These are phyloP conservation scores for Drosophila prosaltans DNA, from an alignment of 1,140 invertebrate genomes.

Conservation along the genomic window DNA sequence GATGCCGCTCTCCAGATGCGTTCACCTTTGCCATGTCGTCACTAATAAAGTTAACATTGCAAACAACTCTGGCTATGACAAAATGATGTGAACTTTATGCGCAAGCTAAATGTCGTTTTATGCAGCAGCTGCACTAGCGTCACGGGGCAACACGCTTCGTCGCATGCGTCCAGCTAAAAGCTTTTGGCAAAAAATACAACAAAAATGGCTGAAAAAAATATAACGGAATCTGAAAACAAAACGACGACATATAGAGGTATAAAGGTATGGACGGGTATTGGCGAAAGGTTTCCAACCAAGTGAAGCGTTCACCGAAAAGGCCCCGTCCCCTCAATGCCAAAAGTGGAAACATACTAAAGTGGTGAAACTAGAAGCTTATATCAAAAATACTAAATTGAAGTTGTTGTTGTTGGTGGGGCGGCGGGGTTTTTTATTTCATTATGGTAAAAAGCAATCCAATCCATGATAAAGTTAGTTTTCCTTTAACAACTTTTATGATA, in stretches of 20 bases:
- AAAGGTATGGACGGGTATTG: conserved; percentile 50
- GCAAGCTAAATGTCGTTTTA: conserved; percentile 78
- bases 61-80: conserved; percentile 53
- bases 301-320: conserved; percentile 49
- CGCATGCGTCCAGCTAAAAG: conserved; percentile 71
- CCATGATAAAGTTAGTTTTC: no score
- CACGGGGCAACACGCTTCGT: conserved; percentile 47
- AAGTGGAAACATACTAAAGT: conserved; percentile 13
- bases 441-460: not conserved
- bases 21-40: conserved; percentile 7
- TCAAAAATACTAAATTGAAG: not conserved
- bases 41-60: conserved; percentile 78
- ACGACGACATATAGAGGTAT: conserved; percentile 32
- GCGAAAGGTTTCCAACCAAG: conserved; percentile 62
- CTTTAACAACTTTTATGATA: no score
- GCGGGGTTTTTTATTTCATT: not conserved
- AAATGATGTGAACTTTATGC: conserved; percentile 75
- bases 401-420: no score
- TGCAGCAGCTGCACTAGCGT: conserved; percentile 44
- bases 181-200: conserved; percentile 63
- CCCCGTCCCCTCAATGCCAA: not conserved
- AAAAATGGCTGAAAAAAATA: conserved; percentile 31
- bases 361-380: not conserved
- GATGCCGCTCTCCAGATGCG: not conserved
- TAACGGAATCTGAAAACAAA: conserved; percentile 15